Conservation (phyloP, 2,888 invertebrate genomes). For the Himalopsyche kuldschensis region DNA sequence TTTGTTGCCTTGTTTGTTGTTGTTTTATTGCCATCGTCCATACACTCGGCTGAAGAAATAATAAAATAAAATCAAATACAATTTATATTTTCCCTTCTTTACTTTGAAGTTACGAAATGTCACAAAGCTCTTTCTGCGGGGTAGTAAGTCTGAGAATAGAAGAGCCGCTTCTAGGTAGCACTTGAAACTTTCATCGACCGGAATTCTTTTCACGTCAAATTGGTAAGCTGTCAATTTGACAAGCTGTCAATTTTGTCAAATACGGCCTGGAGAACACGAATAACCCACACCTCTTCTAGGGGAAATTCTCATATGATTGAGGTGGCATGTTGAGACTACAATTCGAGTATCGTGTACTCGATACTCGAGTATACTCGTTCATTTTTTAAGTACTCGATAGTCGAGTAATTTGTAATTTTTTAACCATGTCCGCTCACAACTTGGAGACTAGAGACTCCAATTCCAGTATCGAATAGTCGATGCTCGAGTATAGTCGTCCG, state of each 20-base stretch:
- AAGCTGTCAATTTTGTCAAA: background rate
- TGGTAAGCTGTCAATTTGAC: background rate
- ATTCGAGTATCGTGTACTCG: too few species aligned
- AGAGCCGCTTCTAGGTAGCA: background rate
- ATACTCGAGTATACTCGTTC: too few species aligned
- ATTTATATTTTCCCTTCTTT: background rate
- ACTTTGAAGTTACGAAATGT: background rate
- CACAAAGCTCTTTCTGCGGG: background rate
- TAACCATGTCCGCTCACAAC: too few species aligned
- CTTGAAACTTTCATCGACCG: background rate
- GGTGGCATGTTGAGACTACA: background rate
- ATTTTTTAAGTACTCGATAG: too few species aligned
- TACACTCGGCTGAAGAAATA: background rate
- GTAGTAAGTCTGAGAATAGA: background rate
- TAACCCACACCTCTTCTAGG: background rate
- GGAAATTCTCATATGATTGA: background rate
- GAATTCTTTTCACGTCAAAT: background rate
- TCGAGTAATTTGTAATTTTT: too few species aligned
- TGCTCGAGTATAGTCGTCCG: too few species aligned
- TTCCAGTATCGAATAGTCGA: too few species aligned
- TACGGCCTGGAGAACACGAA: background rate
- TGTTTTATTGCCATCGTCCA: background rate
- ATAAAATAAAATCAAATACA: background rate
- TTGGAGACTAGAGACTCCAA: too few species aligned
- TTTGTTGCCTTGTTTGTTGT: too few species aligned